Conservation (phyloP, 2,113 vertebrate genomes). For the Chlorocebus sabaeus region DNA sequence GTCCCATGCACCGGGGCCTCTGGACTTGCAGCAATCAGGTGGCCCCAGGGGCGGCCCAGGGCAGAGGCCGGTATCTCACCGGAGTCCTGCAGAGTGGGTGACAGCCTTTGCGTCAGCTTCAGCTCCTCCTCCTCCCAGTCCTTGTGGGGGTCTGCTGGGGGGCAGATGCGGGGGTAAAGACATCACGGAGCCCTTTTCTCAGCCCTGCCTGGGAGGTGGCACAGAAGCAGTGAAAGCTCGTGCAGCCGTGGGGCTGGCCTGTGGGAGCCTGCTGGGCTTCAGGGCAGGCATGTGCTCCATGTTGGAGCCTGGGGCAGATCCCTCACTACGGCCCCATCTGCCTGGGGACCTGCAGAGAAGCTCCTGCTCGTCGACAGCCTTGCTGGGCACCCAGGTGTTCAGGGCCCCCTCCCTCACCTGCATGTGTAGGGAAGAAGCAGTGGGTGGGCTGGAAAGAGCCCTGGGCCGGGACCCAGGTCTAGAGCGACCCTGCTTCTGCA, state of each 20-base stretch:
- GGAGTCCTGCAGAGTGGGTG: neutral
- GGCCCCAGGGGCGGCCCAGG: neutral
- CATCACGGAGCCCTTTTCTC: too few relatives aligned
- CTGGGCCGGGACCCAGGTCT: neutral
- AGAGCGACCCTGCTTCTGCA: neutral
- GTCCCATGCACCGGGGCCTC: neutral
- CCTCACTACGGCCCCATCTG: neutral
- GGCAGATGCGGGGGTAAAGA: neutral
- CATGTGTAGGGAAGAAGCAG: rapidly evolving
- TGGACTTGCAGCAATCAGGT: too few relatives aligned
- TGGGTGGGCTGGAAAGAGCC: too few relatives aligned
- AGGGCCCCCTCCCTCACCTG: rapidly evolving
- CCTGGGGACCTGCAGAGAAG: neutral
- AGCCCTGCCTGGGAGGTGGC: neutral
- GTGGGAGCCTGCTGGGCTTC: neutral
- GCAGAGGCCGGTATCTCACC: neutral
- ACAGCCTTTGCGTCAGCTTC: neutral
- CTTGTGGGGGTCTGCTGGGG: neutral
- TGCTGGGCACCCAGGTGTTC: rapidly evolving
- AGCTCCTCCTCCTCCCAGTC: neutral
- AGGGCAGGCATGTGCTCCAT: neutral
- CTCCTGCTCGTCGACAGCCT: neutral
- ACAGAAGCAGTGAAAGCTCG: neutral
- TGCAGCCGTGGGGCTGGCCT: neutral
- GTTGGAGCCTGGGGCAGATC: neutral